Base-by-base conservation (phyloP, 2,797 vertebrate species). In the Ptychadena robeensis region DNA sequence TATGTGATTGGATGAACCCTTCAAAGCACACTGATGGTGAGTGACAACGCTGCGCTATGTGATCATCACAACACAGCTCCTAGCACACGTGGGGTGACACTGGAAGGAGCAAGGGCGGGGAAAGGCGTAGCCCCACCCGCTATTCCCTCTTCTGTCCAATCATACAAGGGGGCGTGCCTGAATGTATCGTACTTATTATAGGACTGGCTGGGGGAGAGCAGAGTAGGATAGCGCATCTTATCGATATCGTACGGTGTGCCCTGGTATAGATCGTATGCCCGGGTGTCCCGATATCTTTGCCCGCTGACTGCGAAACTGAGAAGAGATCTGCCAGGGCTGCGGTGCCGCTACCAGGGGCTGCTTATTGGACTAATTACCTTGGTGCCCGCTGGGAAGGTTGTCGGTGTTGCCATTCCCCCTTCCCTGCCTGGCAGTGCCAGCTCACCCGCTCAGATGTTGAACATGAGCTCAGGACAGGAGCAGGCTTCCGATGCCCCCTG, bases 381-480 rank as follows among this genome's bases (percentile, higher is more conserved):
- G n/a, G n/a, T n/a, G n/a, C n/a, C n/a, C n/a, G n/a, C n/a, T n/a
- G n/a, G n/a, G n/a, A n/a, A n/a, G n/a, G n/a, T n/a, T n/a, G 35
- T 0, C 22, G 2, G 22, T 38, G n/a, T 44, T 9, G 3, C 31
- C 10, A 4, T 10, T 37, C 34, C 22, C 1, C n/a, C 2, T 1
- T 22, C 35, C 35, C 10, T 2, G 14, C 9, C 35, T 15, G 69
- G 18, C 12, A 44, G 8, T 53, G 65, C 34, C 27, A 12, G 15
- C 44, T 53, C 69, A 14, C 59, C 11, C 18, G 14, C 44, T 28
- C 87, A 81, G 66, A 95, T 96, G 96, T 91, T 96, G 88, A 95
- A 95, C 91, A 98, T 97, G 96, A 96, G 95, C 69, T 96, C 97
- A 79, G 95, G 96, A 86, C 95, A 93, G 85, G 94, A 95, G 87